phyloP scores from a whole-genome alignment of 2,113 vertebrate species.

The Struthidea cinerea region DNA sequence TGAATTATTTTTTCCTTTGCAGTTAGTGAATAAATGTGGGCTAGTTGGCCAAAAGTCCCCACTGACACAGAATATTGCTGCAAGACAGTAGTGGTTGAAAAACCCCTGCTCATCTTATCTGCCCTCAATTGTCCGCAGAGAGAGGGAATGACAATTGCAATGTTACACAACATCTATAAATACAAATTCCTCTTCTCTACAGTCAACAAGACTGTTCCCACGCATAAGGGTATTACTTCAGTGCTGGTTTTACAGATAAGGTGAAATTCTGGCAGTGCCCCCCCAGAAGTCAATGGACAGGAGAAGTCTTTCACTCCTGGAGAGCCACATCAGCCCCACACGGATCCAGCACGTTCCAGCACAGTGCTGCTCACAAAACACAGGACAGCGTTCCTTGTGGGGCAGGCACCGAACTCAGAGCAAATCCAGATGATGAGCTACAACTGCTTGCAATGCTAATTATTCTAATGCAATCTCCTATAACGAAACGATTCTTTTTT shows the following conservation, averaged over 20 bases:
- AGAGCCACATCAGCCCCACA: rapidly evolving
- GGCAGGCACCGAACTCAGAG: background rate
- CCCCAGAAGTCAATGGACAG: background rate
- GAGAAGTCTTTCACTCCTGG: background rate
- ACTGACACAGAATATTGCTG: background rate
- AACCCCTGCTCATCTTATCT: background rate
- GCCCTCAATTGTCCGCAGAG: background rate
- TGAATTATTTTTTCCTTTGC: background rate
- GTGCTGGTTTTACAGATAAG: background rate
- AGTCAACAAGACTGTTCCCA: background rate
- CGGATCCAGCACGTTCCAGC: background rate
- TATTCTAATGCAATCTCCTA: background rate
- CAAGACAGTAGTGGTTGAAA: background rate
- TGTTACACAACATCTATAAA: background rate
- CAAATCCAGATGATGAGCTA: background rate
- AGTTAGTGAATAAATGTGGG: background rate
- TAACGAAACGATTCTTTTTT: background rate
- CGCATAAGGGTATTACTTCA: rapidly evolving
- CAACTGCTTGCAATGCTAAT: background rate
- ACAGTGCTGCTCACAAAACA: background rate
- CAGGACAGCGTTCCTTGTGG: rapidly evolving
- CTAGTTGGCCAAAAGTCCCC: background rate
- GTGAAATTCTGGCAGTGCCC: background rate
- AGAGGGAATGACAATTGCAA: background rate
- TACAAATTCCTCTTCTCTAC: background rate